These are phyloP conservation scores for Scomber scombrus DNA, from an alignment of 2,113 vertebrate species.

Conservation along the genomic window DNA sequence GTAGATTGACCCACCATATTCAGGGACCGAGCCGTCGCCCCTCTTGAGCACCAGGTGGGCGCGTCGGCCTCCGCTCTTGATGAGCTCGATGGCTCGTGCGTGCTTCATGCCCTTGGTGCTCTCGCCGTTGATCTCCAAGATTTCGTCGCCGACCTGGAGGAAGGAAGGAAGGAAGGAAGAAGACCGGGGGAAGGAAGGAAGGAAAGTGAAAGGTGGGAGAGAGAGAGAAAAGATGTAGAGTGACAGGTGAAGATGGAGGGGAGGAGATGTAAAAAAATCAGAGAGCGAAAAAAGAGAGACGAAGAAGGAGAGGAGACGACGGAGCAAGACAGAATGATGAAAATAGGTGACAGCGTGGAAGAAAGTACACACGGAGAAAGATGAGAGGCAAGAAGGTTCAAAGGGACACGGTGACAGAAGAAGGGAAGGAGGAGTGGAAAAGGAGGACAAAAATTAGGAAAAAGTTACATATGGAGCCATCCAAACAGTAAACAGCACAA, in stretches of 20 bases:
- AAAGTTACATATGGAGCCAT: slow-evolving; percentile 43
- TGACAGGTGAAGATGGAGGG: slow-evolving; percentile 30
- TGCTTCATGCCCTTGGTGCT: slow-evolving; percentile 99
- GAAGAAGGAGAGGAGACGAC: slow-evolving; percentile 24
- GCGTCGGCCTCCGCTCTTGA: slow-evolving; percentile 97
- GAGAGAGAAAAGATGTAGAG: neutral
- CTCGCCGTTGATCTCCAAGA: slow-evolving; percentile 99
- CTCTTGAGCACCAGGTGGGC: slow-evolving; percentile 96
- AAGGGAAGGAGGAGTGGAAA: slow-evolving; percentile 10
- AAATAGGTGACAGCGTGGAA: slow-evolving; percentile 40
- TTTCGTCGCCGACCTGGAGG: slow-evolving; percentile 95
- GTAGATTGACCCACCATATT: slow-evolving; percentile 99
- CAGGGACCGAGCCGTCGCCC: slow-evolving; percentile 98
- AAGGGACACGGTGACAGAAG: slow-evolving; percentile 40
- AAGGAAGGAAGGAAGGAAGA: neutral
- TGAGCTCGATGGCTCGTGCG: slow-evolving; percentile 98
- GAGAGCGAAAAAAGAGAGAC: slow-evolving; percentile 5
- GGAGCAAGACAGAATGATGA: neutral
- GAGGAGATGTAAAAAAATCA: slow-evolving; percentile 29
- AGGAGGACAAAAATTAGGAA: slow-evolving; percentile 38
- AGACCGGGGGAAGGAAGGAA: neutral
- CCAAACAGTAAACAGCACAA: slow-evolving; percentile 14
- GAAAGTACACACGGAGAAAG: slow-evolving; percentile 40
- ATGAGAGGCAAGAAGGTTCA: slow-evolving; percentile 35
- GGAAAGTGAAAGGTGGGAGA: too few species aligned